Evolutionary conservation across 2,888 invertebrate species (phyloP), one percentile per base, ranked within the genome.

Genomic region (Hypolimnas misippus): DNA sequence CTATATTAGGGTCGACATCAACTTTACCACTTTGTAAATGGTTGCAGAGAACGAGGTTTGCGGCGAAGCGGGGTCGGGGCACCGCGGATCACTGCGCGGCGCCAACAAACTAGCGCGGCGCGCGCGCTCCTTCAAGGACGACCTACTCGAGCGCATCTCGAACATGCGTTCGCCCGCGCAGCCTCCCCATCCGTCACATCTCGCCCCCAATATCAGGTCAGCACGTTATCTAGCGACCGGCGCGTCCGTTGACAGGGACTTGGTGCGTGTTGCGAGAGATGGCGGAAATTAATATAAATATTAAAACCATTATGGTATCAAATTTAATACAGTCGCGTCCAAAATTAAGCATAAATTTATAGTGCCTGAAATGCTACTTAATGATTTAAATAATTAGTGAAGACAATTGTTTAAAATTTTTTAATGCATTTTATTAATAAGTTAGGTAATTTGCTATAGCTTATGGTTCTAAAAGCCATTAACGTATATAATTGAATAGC

Each of bases 71-170:
- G 93, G 94, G 68, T 93, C 94, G 70, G 96, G 96, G 62, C 95
- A 95, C 82, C 96, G 96, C 81, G 95, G 96, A 73, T 95, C 95
- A 69, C 90, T 95, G 86, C 96, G 96, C 81, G 96, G 96, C 80
- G 97, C 96, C 73, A 92, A 92, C 82, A 97, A 97, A 87, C 93
- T 97, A 89, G 97, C 97, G 63, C 93, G 97, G 72, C 94, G 97
- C 71, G 97, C 97, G 69, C 95, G 97, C 75, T 97, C 97, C 70
- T 97, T 98, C 92, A 98, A 97, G 92, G 97, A 97, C 94, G 97
- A 97, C 91, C 94, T 98, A 79, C 94, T 97, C 82, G 97, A 97
- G 87, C 97, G 97, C 88, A 95, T 97, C 85, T 96, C 96, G 73
- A 96, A 97, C 87, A 97, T 97, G 95, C 95, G 97, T 73, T 96